A percentile compares a stretch with the other conserved stretches of the same genome.
Conservation (phyloP, 1,140 invertebrate genomes). For the Ceratosolen solmsi region DNA sequence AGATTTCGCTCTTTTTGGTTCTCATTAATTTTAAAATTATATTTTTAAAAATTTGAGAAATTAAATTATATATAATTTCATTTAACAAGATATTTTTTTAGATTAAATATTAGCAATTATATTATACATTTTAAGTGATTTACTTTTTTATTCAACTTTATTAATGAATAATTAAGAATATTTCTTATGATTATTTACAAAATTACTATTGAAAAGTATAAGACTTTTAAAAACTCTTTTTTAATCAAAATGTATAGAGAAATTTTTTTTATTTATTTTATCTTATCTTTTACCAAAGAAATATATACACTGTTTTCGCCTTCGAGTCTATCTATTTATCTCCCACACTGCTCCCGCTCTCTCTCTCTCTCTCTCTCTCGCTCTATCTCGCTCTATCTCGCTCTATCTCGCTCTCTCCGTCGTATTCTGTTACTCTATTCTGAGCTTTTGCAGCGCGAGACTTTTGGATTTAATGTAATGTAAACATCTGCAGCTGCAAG, state of each 20-base stretch:
- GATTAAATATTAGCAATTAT: no score
- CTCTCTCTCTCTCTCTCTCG: constrained; percentile 11
- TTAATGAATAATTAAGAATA: background rate
- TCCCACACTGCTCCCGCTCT: background rate
- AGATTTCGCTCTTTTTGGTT: no score
- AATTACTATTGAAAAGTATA: no score
- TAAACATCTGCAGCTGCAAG: constrained; percentile 60
- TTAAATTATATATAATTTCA: no score
- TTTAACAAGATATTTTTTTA: no score
- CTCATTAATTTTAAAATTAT: no score
- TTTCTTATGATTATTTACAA: background rate
- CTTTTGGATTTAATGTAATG: constrained; percentile 67
- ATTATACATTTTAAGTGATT: no score
- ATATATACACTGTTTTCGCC: background rate
- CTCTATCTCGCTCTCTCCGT: background rate
- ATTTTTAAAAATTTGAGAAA: no score
- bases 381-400: no score
- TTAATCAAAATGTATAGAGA: background rate
- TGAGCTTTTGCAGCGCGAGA: constrained; percentile 18
- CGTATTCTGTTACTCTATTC: constrained; percentile 31
- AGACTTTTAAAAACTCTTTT: background rate
- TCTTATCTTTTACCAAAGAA: background rate
- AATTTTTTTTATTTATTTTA: background rate
- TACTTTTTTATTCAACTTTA: no score
- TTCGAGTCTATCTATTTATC: background rate